Evolutionary conservation across 2,888 invertebrate genomes (phyloP), one percentile per base, ranked within the genome.

Genomic region (Trichopria drosophilae): DNA sequence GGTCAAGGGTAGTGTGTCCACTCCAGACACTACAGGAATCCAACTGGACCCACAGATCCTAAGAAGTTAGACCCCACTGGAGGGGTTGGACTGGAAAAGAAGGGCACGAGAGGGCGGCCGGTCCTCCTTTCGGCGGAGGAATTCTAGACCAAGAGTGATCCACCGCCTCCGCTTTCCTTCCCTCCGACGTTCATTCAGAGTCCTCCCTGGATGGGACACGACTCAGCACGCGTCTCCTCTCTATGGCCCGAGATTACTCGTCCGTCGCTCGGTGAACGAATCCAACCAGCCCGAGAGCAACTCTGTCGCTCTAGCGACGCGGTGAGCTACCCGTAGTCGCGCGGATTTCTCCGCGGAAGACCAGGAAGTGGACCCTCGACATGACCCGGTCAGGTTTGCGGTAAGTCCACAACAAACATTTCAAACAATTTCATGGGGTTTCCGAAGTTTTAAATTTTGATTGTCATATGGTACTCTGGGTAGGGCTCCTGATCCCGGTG

Each of bases 201-300:
- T 66, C 71, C 71, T 69, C 68, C 71, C 71, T 68, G 73, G 71
- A 73, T 72, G 73, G 73, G 71, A 73, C 68, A 67, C 45, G 37
- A 24, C 18, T n/a, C n/a, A 65, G 62, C 67, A 61, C 63, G 60
- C 68, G 64, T 66, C 65, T 58, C 56, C 64, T 67, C 62, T 61
- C 59, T 62, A 62, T 67, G 69, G 65, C 65, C 64, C 67, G 65
- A 64, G 67, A 64, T 64, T 67, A 66, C 66, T 67, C 66, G 59
- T 45, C 57, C 60, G 64, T 56, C 62, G 57, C 58, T 57, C 63
- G 51, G 58, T 58, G 60, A 54, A 46, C 51, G 28, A 39, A 46
- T 16, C 24, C 26, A 42, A 28, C 46, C 57, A 53, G 62, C 55
- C 60, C 64, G 57, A 58, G 43, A 50, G 39, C 37, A 20, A 44